Evolutionary conservation across 2,888 invertebrate species (phyloP).

Genomic region (Catocala sponsa): DNA sequence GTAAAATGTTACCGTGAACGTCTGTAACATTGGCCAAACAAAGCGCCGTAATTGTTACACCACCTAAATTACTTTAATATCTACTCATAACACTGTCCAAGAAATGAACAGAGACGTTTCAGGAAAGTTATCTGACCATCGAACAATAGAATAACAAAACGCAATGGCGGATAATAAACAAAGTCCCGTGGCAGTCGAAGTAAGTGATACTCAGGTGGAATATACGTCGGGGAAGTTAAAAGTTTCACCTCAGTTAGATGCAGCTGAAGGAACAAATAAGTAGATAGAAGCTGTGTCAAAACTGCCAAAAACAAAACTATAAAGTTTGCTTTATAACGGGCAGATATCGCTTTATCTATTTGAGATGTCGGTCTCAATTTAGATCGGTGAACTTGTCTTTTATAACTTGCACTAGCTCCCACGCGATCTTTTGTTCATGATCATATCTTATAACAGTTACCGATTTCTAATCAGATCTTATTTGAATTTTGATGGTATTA

Average conservation of each 20-base stretch:
- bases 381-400: constrained; percentile 69
- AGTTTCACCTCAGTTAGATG: constrained; percentile 81
- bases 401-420: constrained; percentile 61
- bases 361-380: constrained; percentile 85
- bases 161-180: constrained; percentile 65
- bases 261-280: constrained; percentile 85
- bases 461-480: constrained; percentile 55
- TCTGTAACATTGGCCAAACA: constrained; percentile 39
- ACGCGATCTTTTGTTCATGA: constrained; percentile 56
- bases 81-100: constrained; percentile 33
- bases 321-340: constrained; percentile 85
- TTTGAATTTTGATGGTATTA: constrained; percentile 55
- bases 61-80: constrained; percentile 39
- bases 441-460: constrained; percentile 44
- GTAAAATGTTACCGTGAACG: constrained; percentile 62
- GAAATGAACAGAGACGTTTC: constrained; percentile 32
- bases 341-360: constrained; percentile 85
- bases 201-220: constrained; percentile 77
- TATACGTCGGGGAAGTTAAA: constrained; percentile 82
- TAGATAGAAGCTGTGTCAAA: constrained; percentile 86
- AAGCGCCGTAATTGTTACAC: constrained; percentile 40
- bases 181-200: constrained; percentile 65
- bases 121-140: constrained; percentile 50
- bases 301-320: constrained; percentile 89
- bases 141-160: constrained; percentile 56